These are phyloP conservation scores for Trichoplax adhaerens DNA, from an alignment of 37 sponge, comb jelly and placozoan genomes.

Conservation along the genomic window DNA sequence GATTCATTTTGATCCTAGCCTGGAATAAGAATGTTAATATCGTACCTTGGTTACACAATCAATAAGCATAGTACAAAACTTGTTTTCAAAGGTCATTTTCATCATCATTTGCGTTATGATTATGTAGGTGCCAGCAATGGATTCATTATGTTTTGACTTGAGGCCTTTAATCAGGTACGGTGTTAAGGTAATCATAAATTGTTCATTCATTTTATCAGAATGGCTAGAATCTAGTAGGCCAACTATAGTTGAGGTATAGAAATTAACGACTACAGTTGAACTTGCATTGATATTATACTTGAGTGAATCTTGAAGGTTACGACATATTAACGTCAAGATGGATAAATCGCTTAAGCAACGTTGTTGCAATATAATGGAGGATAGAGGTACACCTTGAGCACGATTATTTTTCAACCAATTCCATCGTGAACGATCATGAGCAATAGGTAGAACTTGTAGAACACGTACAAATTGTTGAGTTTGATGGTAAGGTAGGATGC, in stretches of 20 bases:
- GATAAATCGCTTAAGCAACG: conserved; percentile 47
- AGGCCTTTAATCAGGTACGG: conserved; percentile 50
- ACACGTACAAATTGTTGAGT: conserved; percentile 73
- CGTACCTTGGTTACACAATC: conserved; percentile 44
- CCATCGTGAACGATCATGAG: conserved; percentile 36
- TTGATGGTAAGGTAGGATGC: conserved; percentile 79
- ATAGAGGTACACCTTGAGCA: conserved; percentile 45
- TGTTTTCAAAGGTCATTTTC: conserved; percentile 13
- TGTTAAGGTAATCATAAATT: conserved; percentile 22
- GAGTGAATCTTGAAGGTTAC: conserved; percentile 33
- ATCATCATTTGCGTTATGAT: conserved; percentile 26
- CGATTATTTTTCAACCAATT: conserved; percentile 60
- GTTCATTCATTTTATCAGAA: conserved; percentile 21
- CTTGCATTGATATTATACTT: background rate
- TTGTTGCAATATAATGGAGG: conserved; percentile 40
- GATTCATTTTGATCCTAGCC: no score
- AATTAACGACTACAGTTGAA: conserved; percentile 6
- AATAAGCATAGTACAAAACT: conserved; percentile 25
- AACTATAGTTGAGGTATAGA: conserved; percentile 38
- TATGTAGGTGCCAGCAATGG: conserved; percentile 33
- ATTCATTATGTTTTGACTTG: conserved; percentile 36
- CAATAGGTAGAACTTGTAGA: conserved; percentile 57
- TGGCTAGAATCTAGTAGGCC: conserved; percentile 17
- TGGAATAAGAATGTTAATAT: background rate
- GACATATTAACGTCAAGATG: conserved; percentile 55